Percentiles rank a stretch among this genome's conserved stretches.
phyloP scores from a whole-genome alignment of 2,888 invertebrate species.

The Monochamus alternatus region DNA sequence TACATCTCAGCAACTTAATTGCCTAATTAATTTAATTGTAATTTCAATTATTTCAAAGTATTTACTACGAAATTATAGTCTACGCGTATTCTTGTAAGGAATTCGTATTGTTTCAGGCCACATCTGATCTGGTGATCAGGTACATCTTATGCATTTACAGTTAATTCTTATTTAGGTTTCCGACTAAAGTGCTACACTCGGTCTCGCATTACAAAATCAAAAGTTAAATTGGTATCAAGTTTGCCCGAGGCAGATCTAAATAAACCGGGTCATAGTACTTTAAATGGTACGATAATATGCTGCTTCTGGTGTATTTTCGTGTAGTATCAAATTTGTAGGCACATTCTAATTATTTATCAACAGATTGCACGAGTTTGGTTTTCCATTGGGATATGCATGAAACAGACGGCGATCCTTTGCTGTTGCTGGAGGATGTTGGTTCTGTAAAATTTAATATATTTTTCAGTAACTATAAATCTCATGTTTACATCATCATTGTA shows the following conservation, averaged over 20 bases:
- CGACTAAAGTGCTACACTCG: too few species aligned
- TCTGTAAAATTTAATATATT: too few species aligned
- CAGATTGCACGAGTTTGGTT: too few species aligned
- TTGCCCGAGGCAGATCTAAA: conserved; percentile 1
- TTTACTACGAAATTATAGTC: neutral
- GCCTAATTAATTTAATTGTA: conserved; percentile 1
- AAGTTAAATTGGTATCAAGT: conserved; percentile 1
- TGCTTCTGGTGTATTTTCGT: too few species aligned
- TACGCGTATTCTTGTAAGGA: neutral
- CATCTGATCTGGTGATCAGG: neutral
- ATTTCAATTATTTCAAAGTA: neutral
- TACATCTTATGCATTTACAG: conserved; percentile 15
- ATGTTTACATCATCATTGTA: conserved; percentile 12
- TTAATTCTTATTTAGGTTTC: neutral
- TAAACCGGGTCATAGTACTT: conserved; percentile 21
- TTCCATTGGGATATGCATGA: too few species aligned
- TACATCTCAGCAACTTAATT: conserved; percentile 13
- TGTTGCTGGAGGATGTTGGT: too few species aligned
- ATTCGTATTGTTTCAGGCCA: neutral
- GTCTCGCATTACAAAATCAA: conserved; percentile 13
- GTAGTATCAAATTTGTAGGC: too few species aligned
- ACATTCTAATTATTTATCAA: too few species aligned
- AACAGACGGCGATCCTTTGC: too few species aligned
- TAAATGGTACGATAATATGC: neutral
- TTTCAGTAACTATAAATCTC: too few species aligned